A percentile compares a stretch with the other conserved stretches of the same genome.
phyloP scores from a whole-genome alignment of 1,140 invertebrate species.

The Temnothorax curvispinosus region DNA sequence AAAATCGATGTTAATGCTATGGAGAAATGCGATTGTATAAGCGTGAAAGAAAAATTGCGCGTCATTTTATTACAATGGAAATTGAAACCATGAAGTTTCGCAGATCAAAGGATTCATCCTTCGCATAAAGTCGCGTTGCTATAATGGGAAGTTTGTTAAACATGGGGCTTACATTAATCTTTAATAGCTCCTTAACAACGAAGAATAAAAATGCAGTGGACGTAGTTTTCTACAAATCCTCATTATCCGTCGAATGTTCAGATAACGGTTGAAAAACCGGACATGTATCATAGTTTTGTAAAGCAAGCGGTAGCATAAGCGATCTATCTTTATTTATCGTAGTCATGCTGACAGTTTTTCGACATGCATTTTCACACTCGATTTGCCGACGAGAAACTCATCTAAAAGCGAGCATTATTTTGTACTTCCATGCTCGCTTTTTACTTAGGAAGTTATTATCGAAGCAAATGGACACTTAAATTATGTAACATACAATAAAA shows the following conservation, averaged over 20 bases:
- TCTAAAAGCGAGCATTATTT: neutral
- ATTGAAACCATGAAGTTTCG: neutral
- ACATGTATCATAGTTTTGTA: neutral
- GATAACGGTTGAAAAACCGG: constrained; percentile 30
- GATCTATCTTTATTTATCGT: constrained; percentile 14
- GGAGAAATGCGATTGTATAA: neutral
- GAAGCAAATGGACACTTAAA: neutral
- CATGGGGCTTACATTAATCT: constrained; percentile 16
- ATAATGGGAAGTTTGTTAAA: constrained; percentile 28
- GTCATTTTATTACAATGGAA: constrained; percentile 24
- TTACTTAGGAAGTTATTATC: constrained; percentile 1
- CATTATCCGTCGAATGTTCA: constrained; percentile 14
- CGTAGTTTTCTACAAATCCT: neutral
- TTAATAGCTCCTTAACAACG: neutral
- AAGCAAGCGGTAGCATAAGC: neutral
- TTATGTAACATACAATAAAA: neutral
- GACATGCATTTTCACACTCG: constrained; percentile 30
- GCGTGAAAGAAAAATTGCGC: neutral
- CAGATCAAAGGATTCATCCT: neutral
- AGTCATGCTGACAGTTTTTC: neutral
- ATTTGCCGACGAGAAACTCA: constrained; percentile 8
- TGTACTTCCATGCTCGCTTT: neutral
- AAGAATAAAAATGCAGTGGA: neutral
- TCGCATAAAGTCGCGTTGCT: neutral
- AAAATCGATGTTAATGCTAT: neutral